A percentile compares a stretch with the other conserved stretches of the same genome.
Conservation (phyloP, 2,888 invertebrate species). For the Mesopsocus fuscifrons region DNA sequence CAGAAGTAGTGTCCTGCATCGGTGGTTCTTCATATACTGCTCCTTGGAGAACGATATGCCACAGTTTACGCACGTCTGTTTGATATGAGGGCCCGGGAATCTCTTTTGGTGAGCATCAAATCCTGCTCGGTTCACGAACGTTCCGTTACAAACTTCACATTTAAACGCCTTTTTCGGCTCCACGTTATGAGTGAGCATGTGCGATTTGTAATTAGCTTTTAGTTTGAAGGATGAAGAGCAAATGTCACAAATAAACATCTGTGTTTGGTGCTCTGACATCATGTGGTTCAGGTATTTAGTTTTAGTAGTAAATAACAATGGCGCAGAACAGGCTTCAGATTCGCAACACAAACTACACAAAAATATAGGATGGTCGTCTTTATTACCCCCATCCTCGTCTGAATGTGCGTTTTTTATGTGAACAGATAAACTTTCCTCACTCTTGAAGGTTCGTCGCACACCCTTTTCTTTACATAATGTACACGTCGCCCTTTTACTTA, state of each 20-base stretch:
- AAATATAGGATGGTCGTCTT: too few species aligned
- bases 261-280: neutral
- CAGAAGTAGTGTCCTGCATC: constrained; percentile 2
- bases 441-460: neutral
- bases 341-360: neutral
- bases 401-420: neutral
- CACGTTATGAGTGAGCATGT: constrained; percentile 4
- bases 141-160: constrained; percentile 2
- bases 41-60: neutral
- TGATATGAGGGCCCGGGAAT: constrained; percentile 5
- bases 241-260: constrained; percentile 1
- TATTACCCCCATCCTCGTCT: neutral
- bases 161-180: neutral
- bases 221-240: constrained; percentile 3
- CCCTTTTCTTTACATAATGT: neutral
- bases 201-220: constrained; percentile 5
- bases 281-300: constrained; percentile 1
- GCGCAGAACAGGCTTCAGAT: too few species aligned
- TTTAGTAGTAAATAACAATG: neutral
- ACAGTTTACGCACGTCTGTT: constrained; percentile 3
- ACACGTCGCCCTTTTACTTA: neutral
- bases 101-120: constrained; percentile 6
- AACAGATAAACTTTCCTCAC: neutral
- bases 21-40: constrained; percentile 3
- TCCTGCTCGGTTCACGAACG: constrained; percentile 1